Conservation (phyloP, 2,797 vertebrate genomes). For the Scleropages formosus region DNA sequence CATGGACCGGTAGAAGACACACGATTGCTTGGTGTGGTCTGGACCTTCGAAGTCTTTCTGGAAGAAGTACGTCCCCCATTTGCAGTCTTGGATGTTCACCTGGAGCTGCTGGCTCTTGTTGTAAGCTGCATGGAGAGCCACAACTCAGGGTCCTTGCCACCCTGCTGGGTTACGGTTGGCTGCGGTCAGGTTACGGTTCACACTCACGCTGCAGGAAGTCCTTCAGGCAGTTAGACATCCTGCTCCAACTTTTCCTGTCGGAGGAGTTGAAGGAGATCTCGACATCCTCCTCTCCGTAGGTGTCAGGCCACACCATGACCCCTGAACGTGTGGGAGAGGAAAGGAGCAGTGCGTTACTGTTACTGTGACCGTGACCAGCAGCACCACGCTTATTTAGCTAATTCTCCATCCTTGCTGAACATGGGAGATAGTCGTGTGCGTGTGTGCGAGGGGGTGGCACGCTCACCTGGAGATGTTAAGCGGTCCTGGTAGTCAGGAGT, state of each 20-base stretch:
- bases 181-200: not conserved
- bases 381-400: no score
- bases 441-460: not conserved
- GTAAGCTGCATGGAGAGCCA: slow-evolving; percentile 65
- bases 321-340: slow-evolving; percentile 61
- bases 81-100: slow-evolving; percentile 66
- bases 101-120: slow-evolving; percentile 67
- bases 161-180: no score
- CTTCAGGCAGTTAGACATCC: slow-evolving; percentile 63
- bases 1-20: slow-evolving; percentile 76
- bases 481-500: slow-evolving; percentile 84
- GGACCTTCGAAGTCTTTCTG: slow-evolving; percentile 67
- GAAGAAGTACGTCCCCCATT: slow-evolving; percentile 65
- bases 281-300: slow-evolving; percentile 72
- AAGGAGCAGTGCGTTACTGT: no score
- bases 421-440: no score
- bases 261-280: slow-evolving; percentile 77
- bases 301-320: slow-evolving; percentile 80
- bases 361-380: no score
- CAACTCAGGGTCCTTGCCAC: not conserved
- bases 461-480: slow-evolving; percentile 79
- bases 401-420: no score
- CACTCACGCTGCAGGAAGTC: slow-evolving; percentile 73
- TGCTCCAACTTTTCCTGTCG: slow-evolving; percentile 64
- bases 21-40: slow-evolving; percentile 77